These are phyloP conservation scores for Sinodicranocentrus sp. DNA, from an alignment of 2,888 invertebrate genomes.

Conservation along the genomic window DNA sequence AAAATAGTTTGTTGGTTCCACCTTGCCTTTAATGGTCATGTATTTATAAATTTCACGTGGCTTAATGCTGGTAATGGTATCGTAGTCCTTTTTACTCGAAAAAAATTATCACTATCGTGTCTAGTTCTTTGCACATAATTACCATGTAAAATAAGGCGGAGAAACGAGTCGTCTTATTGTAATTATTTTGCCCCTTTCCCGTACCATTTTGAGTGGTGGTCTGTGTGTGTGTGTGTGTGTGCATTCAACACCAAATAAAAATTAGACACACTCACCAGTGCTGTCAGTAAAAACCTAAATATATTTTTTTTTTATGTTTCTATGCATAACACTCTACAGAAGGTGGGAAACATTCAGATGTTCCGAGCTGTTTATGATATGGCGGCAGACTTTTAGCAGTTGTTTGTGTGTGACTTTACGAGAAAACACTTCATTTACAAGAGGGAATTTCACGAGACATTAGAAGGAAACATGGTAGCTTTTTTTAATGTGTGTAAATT, in stretches of 20 bases:
- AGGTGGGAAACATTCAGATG: background rate
- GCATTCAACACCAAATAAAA: slow-evolving; percentile 67
- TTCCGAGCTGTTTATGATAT: too few relatives aligned
- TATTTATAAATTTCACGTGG: slow-evolving; percentile 70
- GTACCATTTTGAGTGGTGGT: slow-evolving; percentile 25
- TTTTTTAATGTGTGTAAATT: background rate
- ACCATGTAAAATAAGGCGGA: slow-evolving; percentile 52
- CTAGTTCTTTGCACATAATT: slow-evolving; percentile 63
- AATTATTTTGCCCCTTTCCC: slow-evolving; percentile 45
- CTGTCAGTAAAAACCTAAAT: slow-evolving; percentile 1
- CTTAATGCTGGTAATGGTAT: slow-evolving; percentile 59
- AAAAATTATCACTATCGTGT: slow-evolving; percentile 61
- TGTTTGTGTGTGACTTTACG: slow-evolving; percentile 6
- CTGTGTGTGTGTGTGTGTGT: slow-evolving; percentile 39
- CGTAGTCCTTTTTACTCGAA: slow-evolving; percentile 62
- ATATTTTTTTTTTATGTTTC: background rate
- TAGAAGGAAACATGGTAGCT: slow-evolving; percentile 35
- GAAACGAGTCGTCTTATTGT: slow-evolving; percentile 53
- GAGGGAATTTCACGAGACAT: background rate
- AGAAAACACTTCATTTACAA: slow-evolving; percentile 7
- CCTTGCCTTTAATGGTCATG: slow-evolving; percentile 64
- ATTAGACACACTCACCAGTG: slow-evolving; percentile 55
- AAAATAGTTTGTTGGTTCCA: slow-evolving; percentile 65
- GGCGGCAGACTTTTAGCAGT: background rate
- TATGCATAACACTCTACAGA: too few relatives aligned